phyloP scores from a whole-genome alignment of 2,888 invertebrate genomes.

The Drosophila neoperkinsi region DNA sequence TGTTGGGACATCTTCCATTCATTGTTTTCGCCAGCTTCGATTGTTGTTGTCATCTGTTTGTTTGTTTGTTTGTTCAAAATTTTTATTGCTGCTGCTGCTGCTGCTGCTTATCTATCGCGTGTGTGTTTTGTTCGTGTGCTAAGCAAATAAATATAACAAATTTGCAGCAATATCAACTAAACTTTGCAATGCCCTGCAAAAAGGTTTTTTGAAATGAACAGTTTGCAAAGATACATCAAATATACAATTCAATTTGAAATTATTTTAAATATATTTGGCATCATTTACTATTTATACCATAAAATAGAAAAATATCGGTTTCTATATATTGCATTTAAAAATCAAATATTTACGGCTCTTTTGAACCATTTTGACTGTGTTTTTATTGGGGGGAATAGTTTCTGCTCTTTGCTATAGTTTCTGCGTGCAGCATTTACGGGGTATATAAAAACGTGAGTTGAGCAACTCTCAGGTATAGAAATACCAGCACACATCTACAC shows the following conservation, averaged over 20 bases:
- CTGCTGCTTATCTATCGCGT: constrained; percentile 34
- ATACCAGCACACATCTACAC: not conserved
- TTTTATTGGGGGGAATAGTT: not conserved
- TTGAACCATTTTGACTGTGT: not conserved
- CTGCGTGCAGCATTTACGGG: not conserved
- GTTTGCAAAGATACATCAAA: not conserved
- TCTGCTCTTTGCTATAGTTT: not conserved
- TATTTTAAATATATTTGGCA: not conserved
- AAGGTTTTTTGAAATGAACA: not conserved
- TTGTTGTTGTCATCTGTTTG: constrained; percentile 29
- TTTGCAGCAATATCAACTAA: not conserved
- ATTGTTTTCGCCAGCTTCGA: constrained; percentile 33
- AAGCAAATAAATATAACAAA: constrained; percentile 21
- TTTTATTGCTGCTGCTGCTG: constrained; percentile 22
- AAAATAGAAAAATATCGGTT: not conserved
- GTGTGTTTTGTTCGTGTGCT: constrained; percentile 15
- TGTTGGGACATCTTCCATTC: constrained; percentile 34
- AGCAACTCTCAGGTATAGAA: constrained; percentile 57
- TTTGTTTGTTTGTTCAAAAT: constrained; percentile 21
- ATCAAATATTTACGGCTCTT: not conserved
- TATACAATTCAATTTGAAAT: not conserved
- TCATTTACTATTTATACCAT: not conserved
- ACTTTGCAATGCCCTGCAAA: not conserved
- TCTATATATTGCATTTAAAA: not conserved
- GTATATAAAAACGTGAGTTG: constrained; percentile 65